Evolutionary conservation across 2,888 invertebrate species (phyloP).

Genomic region (Platycheirus rosarum): DNA sequence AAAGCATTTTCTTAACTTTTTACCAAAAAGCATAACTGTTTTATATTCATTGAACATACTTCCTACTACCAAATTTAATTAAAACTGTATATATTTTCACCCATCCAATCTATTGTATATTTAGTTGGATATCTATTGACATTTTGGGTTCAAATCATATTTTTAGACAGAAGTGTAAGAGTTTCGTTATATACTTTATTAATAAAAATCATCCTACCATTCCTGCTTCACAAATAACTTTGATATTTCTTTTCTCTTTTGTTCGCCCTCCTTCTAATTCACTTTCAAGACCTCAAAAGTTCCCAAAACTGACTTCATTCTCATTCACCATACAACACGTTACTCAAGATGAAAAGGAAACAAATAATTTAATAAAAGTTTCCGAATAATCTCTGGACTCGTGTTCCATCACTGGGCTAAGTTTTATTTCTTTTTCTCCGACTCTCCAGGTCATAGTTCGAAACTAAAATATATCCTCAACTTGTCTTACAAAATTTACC

Average conservation of each 20-base stretch:
- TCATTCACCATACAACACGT: not conserved
- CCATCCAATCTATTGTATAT: too few species aligned
- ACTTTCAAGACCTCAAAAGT: slow-evolving; percentile 1
- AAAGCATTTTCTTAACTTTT: too few species aligned
- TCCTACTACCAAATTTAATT: too few species aligned
- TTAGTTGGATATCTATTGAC: too few species aligned
- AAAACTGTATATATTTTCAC: too few species aligned
- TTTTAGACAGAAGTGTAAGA: too few species aligned
- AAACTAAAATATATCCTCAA: not conserved
- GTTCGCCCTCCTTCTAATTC: not conserved
- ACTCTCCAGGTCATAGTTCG: not conserved
- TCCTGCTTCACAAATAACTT: too few species aligned
- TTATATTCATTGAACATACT: too few species aligned
- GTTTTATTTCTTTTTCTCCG: not conserved
- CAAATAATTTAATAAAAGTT: slow-evolving; percentile 47
- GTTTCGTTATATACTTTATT: too few species aligned
- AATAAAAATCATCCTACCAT: too few species aligned
- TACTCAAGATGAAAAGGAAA: slow-evolving; percentile 20
- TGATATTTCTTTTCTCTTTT: not conserved
- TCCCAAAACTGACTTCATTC: slow-evolving; percentile 33
- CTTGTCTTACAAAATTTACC: not conserved
- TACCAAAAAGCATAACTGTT: too few species aligned
- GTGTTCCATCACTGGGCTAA: not conserved
- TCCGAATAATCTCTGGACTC: slow-evolving; percentile 2
- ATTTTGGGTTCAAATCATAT: too few species aligned